Conservation (phyloP, 1,140 invertebrate genomes). For the Acromyrmex charruanus region DNA sequence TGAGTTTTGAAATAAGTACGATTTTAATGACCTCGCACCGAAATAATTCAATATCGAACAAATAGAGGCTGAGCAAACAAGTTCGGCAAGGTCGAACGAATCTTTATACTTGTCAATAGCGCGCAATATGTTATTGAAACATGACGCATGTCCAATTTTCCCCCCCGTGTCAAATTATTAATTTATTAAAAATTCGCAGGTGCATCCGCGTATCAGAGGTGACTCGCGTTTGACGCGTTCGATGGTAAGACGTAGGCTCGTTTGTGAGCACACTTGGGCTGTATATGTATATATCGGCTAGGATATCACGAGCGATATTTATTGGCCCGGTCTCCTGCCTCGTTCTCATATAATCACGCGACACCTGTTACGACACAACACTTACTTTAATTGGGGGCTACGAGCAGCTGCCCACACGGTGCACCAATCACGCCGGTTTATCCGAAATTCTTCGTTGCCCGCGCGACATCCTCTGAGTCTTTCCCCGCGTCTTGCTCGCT, state of each 20-base stretch:
- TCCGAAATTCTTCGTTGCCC: conserved; percentile 72
- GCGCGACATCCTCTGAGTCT: conserved; percentile 69
- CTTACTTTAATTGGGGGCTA: conserved; percentile 75
- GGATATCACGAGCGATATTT: conserved; percentile 70
- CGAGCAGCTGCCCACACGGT: conserved; percentile 76
- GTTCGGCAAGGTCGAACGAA: background rate
- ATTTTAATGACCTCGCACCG: too few relatives aligned
- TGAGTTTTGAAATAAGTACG: background rate
- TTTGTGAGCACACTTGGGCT: background rate
- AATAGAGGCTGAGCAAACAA: background rate
- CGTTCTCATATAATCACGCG: conserved; percentile 73
- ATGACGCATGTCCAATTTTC: background rate
- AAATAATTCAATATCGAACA: background rate
- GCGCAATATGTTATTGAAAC: background rate
- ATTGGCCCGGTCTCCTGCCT: conserved; percentile 45
- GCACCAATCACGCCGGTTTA: conserved; percentile 76
- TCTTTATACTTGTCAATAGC: conserved; percentile 24
- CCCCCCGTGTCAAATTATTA: conserved; percentile 42
- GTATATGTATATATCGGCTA: conserved; percentile 35
- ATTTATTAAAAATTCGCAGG: conserved; percentile 66
- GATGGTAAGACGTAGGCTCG: conserved; percentile 1
- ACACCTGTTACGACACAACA: conserved; percentile 78
- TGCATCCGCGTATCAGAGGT: conserved; percentile 39
- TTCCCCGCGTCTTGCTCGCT: background rate
- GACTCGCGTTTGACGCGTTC: conserved; percentile 27